Evolutionary conservation across 2,888 invertebrate species (phyloP).

Genomic region (Himalopsyche anomala): DNA sequence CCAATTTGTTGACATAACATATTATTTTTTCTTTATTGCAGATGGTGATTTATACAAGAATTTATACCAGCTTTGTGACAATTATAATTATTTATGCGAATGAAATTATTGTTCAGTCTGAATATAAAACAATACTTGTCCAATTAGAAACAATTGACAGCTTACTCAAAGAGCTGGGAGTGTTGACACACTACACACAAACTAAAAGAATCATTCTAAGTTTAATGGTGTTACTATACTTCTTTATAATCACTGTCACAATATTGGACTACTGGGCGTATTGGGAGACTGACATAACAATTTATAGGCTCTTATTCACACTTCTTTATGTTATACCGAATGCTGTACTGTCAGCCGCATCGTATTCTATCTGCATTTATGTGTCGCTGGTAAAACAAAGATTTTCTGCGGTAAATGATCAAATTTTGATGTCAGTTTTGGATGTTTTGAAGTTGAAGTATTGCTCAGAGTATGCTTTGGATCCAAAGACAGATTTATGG

Average conservation of each 20-base stretch:
- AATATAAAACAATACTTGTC: neutral
- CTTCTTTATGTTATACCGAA: slow-evolving; percentile 41
- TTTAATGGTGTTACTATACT: slow-evolving; percentile 1
- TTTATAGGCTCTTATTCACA: slow-evolving; percentile 6
- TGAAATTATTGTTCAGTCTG: slow-evolving; percentile 7
- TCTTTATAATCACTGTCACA: neutral
- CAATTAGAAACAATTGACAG: slow-evolving; percentile 36
- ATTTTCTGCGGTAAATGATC: slow-evolving; percentile 20
- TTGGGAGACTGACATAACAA: neutral
- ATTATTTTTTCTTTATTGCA: slow-evolving; percentile 9
- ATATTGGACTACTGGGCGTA: slow-evolving; percentile 11
- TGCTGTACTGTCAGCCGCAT: slow-evolving; percentile 1
- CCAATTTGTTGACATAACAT: neutral
- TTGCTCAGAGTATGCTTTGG: neutral
- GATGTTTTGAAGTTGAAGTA: neutral
- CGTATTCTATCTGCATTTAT: neutral
- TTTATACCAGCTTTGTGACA: neutral
- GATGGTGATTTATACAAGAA: neutral
- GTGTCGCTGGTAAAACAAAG: slow-evolving; percentile 37
- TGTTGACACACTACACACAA: slow-evolving; percentile 10
- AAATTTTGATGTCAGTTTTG: slow-evolving; percentile 36
- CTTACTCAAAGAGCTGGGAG: slow-evolving; percentile 38
- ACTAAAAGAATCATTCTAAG: neutral
- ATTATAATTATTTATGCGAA: neutral
- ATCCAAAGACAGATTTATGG: slow-evolving; percentile 36